Evolutionary conservation across 2,888 invertebrate genomes (phyloP), one percentile per base, ranked within the genome.

Genomic region (Cistogaster globosa): DNA sequence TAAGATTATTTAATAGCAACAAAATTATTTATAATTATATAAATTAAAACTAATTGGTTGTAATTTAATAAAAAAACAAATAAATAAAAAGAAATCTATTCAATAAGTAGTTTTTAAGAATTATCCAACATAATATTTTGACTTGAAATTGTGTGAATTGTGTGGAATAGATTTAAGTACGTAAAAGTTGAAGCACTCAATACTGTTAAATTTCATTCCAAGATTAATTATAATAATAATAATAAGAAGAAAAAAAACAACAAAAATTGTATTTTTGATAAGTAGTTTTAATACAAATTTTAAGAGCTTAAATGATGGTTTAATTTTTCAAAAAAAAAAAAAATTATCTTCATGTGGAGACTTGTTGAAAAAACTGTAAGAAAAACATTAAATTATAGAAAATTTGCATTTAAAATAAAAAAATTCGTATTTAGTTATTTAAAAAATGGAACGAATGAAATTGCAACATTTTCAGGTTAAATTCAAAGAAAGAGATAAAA

Each of bases 31-130:
- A n/a, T 48, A n/a, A n/a, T 48, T 48, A 16, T 48, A 38, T 57
- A 48, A 80, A 84, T 42, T 42, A 79, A 82, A 79, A 75, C 78
- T 82, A 83, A 86, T 86, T 86, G 86, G 86, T 86, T 86, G 86
- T 86, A 86, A 83, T 80, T 76, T 26, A 26, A 26, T 4, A 26
- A 26, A 26, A 16, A 63, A 51, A 68, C 57, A 45, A 63, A 32
- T 5, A 32, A 7, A 32, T 5, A 7, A 63, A 51, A 68, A 63
- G 22, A 58, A 65, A 63, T 36, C 11, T 71, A 76, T 67, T 58
- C 51, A 77, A 20, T 76, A 67, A 76, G 14, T 84, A 81, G 36
- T 62, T 80, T 55, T 11, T 75, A 72, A 69, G 48, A 18, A 76
- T 51, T 65, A 71, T 65, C 4, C 4, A 14, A 48, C 14, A 57